phyloP scores from a whole-genome alignment of 1,140 invertebrate species.

The Diabrotica undecimpunctata region DNA sequence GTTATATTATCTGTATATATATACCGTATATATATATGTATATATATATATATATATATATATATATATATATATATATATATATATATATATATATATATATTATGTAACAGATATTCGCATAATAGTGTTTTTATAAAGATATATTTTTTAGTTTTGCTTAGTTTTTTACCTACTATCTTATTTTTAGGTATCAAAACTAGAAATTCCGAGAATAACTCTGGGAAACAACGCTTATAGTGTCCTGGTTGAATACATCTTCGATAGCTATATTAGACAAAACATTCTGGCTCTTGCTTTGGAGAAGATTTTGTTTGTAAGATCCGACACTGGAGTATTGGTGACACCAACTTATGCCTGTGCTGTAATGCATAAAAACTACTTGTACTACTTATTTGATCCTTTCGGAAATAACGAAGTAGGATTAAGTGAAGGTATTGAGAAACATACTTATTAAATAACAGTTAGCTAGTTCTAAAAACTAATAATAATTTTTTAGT shows the following conservation, averaged over 20 bases:
- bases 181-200: conserved; percentile 32
- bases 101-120: no score
- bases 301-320: conserved; percentile 41
- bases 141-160: no score
- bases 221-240: conserved; percentile 37
- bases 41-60: no score
- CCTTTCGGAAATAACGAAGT: conserved; percentile 50
- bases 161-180: no score
- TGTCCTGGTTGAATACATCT: conserved; percentile 37
- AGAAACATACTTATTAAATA: neutral
- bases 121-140: no score
- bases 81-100: no score
- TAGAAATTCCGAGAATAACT: conserved; percentile 40
- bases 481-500: no score
- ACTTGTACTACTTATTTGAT: conserved; percentile 53
- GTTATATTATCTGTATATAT: no score
- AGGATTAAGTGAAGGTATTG: conserved; percentile 46
- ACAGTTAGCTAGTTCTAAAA: neutral
- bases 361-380: conserved; percentile 50
- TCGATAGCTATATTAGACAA: conserved; percentile 33
- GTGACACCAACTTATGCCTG: conserved; percentile 52
- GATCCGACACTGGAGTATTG: conserved; percentile 51
- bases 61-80: no score
- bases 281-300: conserved; percentile 35
- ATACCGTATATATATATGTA: no score